Conservation (phyloP, 2,797 vertebrate genomes). For the Smutsia temminckii region DNA sequence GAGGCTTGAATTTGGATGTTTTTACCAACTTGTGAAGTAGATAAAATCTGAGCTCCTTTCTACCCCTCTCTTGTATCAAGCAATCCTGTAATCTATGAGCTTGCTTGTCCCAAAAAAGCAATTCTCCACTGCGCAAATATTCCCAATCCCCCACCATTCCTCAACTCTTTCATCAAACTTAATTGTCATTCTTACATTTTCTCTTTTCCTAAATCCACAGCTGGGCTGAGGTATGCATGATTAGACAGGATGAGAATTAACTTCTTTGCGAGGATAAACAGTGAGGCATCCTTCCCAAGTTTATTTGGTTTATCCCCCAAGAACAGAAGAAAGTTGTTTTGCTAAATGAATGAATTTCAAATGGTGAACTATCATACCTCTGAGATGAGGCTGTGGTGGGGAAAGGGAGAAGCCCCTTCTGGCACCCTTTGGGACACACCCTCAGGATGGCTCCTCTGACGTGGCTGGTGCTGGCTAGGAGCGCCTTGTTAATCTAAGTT, state of each 20-base stretch:
- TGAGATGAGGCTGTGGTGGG: neutral
- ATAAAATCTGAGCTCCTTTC: neutral
- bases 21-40: neutral
- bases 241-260: neutral
- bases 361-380: neutral
- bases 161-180: neutral
- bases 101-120: neutral
- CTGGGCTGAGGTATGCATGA: neutral
- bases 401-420: neutral
- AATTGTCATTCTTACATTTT: neutral
- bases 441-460: neutral
- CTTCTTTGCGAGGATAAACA: neutral
- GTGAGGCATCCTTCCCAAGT: neutral
- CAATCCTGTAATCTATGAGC: neutral
- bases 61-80: neutral
- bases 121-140: neutral
- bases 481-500: neutral
- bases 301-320: neutral
- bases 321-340: slow-evolving; percentile 24
- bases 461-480: neutral
- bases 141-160: neutral
- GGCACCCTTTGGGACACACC: neutral
- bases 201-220: neutral
- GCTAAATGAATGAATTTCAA: slow-evolving; percentile 28
- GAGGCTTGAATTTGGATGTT: neutral